A percentile compares a stretch with the other conserved stretches of the same genome.
Evolutionary conservation across 2,888 invertebrate species (phyloP).

Genomic region (Allolobophora icterica): DNA sequence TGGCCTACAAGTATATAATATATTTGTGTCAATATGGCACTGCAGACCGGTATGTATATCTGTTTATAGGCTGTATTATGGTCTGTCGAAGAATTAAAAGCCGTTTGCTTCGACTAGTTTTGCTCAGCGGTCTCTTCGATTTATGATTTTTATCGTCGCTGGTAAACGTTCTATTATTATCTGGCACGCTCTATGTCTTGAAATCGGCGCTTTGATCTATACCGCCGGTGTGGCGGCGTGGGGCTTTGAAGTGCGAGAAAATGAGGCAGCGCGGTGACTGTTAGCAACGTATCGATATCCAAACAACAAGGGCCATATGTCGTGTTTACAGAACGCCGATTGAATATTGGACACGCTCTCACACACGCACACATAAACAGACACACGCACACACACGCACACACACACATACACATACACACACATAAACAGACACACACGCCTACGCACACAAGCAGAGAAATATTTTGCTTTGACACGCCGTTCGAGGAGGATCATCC

Average conservation of each 20-base stretch:
- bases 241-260: conserved; percentile 8
- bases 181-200: not conserved
- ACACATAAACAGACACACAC: not conserved
- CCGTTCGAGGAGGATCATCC: not conserved
- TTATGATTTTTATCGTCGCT: not conserved
- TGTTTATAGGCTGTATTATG: too few species aligned
- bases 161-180: conserved; percentile 17
- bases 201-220: conserved; percentile 1
- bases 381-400: not conserved
- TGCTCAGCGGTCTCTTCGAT: not conserved
- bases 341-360: not conserved
- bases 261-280: not conserved
- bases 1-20: not conserved
- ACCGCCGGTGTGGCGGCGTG: not conserved
- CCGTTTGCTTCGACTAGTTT: not conserved
- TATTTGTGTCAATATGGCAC: not conserved
- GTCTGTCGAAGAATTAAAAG: not conserved
- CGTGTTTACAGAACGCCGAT: conserved; percentile 17
- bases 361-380: not conserved
- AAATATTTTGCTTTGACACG: not conserved
- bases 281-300: conserved; percentile 8
- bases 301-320: not conserved
- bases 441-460: not conserved
- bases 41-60: not conserved
- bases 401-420: too few species aligned